phyloP scores from a whole-genome alignment of 2,888 invertebrate genomes.

The Pocota personata region DNA sequence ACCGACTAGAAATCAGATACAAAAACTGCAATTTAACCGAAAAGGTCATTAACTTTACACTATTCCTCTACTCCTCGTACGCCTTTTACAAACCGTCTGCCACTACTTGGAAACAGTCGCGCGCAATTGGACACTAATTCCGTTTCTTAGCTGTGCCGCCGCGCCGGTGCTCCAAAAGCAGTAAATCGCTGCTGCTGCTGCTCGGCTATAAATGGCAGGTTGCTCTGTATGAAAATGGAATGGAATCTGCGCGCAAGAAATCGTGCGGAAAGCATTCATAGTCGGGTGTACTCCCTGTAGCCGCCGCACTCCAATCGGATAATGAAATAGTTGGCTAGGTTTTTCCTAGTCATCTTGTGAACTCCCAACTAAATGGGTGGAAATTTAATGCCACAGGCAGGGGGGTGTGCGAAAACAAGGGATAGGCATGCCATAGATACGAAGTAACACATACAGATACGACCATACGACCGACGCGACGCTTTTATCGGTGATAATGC shows the following conservation, averaged over 20 bases:
- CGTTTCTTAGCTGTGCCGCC: constrained; percentile 41
- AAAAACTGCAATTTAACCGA: constrained; percentile 68
- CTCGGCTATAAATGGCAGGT: constrained; percentile 67
- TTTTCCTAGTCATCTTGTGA: neutral
- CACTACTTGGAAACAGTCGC: constrained; percentile 37
- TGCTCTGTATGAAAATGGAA: constrained; percentile 64
- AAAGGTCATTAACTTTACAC: constrained; percentile 70
- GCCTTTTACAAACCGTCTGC: neutral
- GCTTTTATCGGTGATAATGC: constrained; percentile 49
- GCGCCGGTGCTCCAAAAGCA: constrained; percentile 13
- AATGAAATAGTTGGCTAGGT: constrained; percentile 58
- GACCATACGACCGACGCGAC: constrained; percentile 2
- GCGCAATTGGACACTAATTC: constrained; percentile 71
- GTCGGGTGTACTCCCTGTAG: constrained; percentile 28
- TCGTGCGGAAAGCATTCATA: constrained; percentile 68
- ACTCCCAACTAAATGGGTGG: constrained; percentile 31
- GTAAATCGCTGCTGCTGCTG: constrained; percentile 28
- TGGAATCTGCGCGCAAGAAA: constrained; percentile 67
- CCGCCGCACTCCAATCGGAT: constrained; percentile 53
- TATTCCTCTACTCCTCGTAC: neutral
- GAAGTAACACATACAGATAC: neutral
- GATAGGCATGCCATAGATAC: constrained; percentile 25
- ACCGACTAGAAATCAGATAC: constrained; percentile 58
- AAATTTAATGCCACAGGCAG: constrained; percentile 22
- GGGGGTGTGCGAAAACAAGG: neutral